Conservation (phyloP, 1,140 invertebrate genomes). For the Drosophila takahashii region DNA sequence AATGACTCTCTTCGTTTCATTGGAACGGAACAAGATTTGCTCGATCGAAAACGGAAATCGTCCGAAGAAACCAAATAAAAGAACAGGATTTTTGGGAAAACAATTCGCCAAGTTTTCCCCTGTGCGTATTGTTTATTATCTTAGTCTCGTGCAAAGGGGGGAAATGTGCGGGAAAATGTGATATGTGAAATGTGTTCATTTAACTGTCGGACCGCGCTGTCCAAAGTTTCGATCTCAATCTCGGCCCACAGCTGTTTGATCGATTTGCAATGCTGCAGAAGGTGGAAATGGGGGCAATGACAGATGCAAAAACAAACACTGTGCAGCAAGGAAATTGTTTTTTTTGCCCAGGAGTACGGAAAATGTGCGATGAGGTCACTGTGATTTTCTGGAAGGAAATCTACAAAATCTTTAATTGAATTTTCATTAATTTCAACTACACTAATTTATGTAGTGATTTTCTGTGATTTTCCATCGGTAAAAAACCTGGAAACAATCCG, state of each 20-base stretch:
- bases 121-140: constrained; percentile 53
- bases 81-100: constrained; percentile 15
- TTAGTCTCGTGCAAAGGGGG: neutral
- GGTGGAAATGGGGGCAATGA: constrained; percentile 17
- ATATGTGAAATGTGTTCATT: constrained; percentile 42
- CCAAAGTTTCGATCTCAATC: constrained; percentile 24
- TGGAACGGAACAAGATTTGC: constrained; percentile 28
- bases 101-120: constrained; percentile 7
- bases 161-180: neutral
- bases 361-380: neutral
- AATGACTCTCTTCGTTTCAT: constrained; percentile 15
- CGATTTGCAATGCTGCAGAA: constrained; percentile 25
- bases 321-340: neutral
- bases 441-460: too few species aligned
- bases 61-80: neutral
- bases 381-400: neutral
- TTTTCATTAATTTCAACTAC: neutral
- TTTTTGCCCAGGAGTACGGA: neutral
- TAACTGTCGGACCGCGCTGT: constrained; percentile 26
- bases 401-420: neutral
- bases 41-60: constrained; percentile 23
- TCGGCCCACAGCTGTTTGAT: constrained; percentile 37
- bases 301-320: constrained; percentile 28
- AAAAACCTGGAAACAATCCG: neutral
- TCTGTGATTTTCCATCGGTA: too few species aligned